phyloP scores from a whole-genome alignment of 1,140 invertebrate species.

The Halictus rubicundus region DNA sequence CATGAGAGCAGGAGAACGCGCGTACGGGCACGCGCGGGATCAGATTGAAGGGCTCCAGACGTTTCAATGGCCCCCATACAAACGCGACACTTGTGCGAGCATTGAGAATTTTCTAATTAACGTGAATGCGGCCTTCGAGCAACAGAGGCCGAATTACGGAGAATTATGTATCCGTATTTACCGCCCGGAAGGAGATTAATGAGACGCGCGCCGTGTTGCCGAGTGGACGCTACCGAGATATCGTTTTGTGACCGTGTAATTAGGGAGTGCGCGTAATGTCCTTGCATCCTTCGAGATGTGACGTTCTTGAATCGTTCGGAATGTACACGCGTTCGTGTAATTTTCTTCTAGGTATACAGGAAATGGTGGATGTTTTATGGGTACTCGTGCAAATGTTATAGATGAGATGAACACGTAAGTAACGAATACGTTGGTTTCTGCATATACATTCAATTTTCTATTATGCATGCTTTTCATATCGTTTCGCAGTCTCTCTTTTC shows the following conservation, averaged over 20 bases:
- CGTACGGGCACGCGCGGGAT: neutral
- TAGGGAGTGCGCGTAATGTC: neutral
- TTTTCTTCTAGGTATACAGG: too few relatives aligned
- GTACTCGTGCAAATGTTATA: too few relatives aligned
- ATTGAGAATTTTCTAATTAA: slow-evolving; percentile 4
- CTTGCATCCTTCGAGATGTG: too few relatives aligned
- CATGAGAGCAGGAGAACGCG: neutral
- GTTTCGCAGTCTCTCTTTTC: too few relatives aligned
- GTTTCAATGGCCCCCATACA: neutral
- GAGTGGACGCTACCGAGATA: neutral
- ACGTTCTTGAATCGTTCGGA: too few relatives aligned
- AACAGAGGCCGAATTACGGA: neutral
- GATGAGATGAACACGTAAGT: too few relatives aligned
- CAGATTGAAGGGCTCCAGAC: neutral
- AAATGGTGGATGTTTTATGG: too few relatives aligned
- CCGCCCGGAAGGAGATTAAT: neutral
- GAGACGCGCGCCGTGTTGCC: neutral
- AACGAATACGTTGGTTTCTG: too few relatives aligned
- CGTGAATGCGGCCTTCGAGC: neutral
- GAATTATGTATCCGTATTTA: neutral
- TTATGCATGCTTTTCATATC: too few relatives aligned
- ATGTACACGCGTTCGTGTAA: too few relatives aligned
- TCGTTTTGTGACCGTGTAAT: neutral
- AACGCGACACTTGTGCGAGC: neutral
- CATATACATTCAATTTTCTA: too few relatives aligned